Evolutionary conservation across 2,888 invertebrate genomes (phyloP), one percentile per base, ranked within the genome.

Genomic region (Loripinus fragilis): DNA sequence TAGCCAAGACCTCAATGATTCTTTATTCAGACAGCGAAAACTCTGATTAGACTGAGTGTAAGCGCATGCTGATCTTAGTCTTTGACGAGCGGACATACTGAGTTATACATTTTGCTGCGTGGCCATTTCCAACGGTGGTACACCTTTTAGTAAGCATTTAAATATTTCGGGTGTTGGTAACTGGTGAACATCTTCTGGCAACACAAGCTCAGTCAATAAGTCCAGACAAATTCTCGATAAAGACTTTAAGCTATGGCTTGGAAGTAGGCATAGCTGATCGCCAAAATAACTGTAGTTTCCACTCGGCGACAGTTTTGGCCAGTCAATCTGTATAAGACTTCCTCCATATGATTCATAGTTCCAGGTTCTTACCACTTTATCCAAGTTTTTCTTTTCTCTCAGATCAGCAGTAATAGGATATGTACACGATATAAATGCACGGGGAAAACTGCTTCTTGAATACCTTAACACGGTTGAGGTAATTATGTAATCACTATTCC

Each of bases 281-380:
- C 60, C 60, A 33, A 60, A 12, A 33, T 33, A 30, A 20, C 33
- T 33, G 20, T 60, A 60, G 5, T 2, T 15, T 17, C 60, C 60
- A 60, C 60, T 60, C 15, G 60, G 60, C 2, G 60, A 60, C 33
- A 60, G 60, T 33, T 60, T 60, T 12, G 60, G 60, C 60, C 60
- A 60, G 33, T 60, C 60, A 17, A 60, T 17, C 60, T 60, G 60
- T 15, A 33, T 33, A 38, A 38, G 38, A 38, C 38, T 38, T 1
- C 30, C 33, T 2, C 2, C 5, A 33, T 60, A 33, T 28, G 60
- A 60, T 25, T 60, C 60, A 60, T 60, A 60, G 10, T 33, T 3
- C 60, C 60, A 60, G 1, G 33, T 33, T 17, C 23, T 33, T 2
- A 60, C 10, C 1, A 20, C 33, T 10, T 30, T 33, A 10, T 25